phyloP scores from a whole-genome alignment of 2,888 invertebrate genomes.

The Athalia cordata region DNA sequence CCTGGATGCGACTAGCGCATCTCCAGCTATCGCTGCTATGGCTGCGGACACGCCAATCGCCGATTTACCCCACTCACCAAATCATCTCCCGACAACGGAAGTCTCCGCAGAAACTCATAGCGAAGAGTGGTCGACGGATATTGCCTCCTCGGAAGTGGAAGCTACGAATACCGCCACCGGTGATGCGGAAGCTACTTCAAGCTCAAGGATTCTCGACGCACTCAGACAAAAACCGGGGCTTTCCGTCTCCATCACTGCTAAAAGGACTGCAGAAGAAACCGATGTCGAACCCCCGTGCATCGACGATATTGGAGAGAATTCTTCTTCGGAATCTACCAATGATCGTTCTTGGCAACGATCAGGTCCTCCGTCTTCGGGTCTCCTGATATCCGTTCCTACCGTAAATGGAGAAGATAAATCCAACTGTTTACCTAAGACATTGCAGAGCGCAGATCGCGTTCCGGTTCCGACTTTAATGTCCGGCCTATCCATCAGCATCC shows the following conservation, averaged over 20 bases:
- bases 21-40: conserved; percentile 63
- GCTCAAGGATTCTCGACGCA: conserved; percentile 65
- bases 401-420: conserved; percentile 11
- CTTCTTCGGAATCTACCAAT: background rate
- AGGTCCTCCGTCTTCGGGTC: background rate
- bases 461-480: conserved; percentile 42
- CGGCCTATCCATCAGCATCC: conserved; percentile 61
- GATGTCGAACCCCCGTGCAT: background rate
- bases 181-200: conserved; percentile 43
- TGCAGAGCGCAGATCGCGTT: background rate
- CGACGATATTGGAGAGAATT: conserved; percentile 1
- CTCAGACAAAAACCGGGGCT: conserved; percentile 67
- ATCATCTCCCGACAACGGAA: conserved; percentile 27
- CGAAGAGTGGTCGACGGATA: background rate
- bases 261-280: background rate
- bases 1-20: conserved; percentile 63
- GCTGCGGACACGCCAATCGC: conserved; percentile 63
- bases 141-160: too few relatives aligned
- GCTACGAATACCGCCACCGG: background rate
- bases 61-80: conserved; percentile 58
- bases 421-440: conserved; percentile 5
- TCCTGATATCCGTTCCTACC: conserved; percentile 7
- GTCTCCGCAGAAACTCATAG: background rate
- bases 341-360: background rate
- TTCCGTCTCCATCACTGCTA: conserved; percentile 64